Base-by-base conservation (phyloP, 2,888 invertebrate species). In the Synanthedon myopaeformis region DNA sequence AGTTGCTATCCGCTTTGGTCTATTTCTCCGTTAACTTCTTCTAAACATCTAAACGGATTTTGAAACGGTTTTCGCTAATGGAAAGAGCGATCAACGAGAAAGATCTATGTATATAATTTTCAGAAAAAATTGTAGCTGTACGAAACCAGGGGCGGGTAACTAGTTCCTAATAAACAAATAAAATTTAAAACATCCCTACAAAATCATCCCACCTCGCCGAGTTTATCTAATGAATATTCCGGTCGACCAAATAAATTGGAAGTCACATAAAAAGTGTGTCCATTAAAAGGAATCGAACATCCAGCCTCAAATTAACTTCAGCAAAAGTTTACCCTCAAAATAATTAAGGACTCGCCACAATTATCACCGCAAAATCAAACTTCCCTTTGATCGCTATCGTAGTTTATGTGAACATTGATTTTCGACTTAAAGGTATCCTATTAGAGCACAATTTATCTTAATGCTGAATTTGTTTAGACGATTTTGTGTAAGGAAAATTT, bases 281-380 rank as follows among this genome's bases (percentile, higher is more conserved):
- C 83, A 84, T 86, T 85, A 84, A 82, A 81, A 75, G 77, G 79
- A 82, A 79, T 77, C 77, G 76, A 82, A 81, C 79, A 77, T 74
- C 72, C 79, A 79, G 69, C 75, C 71, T 78, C 76, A 85, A 87
- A 86, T 87, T 87, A 84, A 86, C 86, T 86, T 76, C 62, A 66
- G 75, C 69, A 70, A 82, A 86, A 87, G 86, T 86, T 87, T 86
- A 86, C 85, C 86, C 86, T 81, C 85, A 79, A 87, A 87, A 86
- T 86, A 87, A 87, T 87, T 86, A 86, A 82, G 82, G 86, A 86
- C 85, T 82, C 82, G 72, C 87, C 86, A 78, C 86, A 86, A 86
- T 87, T 87, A 86, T 87, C 84, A 74, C 84, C 81, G 73, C 82
- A 79, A 83, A 86, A 87, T 85, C 85, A 83, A 85, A 84, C 82